A percentile compares a stretch with the other conserved stretches of the same genome.
These are phyloP conservation scores for Tauraco erythrolophus DNA, from an alignment of 2,113 vertebrate species.

Conservation along the genomic window DNA sequence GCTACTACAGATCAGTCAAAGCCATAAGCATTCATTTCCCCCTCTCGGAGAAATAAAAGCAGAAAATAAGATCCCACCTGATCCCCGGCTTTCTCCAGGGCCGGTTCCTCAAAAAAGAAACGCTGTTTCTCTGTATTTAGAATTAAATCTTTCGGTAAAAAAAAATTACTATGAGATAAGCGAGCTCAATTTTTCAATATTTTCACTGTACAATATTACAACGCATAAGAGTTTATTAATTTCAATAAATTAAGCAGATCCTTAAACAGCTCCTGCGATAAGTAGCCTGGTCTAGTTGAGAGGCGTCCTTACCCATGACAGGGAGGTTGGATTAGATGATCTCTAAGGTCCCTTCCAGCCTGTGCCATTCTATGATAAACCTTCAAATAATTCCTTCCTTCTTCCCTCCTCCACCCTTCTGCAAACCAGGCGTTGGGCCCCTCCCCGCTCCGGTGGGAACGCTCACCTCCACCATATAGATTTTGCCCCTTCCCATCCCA, in stretches of 20 bases:
- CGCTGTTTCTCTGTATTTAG: neutral
- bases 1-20: neutral
- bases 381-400: neutral
- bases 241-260: neutral
- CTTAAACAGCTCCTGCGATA: neutral
- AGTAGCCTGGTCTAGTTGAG: too few species aligned
- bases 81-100: neutral
- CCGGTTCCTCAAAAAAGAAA: too few species aligned
- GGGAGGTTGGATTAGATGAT: too few species aligned
- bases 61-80: neutral
- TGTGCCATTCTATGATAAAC: too few species aligned
- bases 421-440: neutral
- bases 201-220: neutral
- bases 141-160: neutral
- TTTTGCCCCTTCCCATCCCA: conserved; percentile 48
- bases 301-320: too few species aligned
- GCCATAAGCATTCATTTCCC: neutral
- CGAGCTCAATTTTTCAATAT: neutral
- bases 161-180: neutral
- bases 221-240: neutral
- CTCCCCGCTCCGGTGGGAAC: neutral
- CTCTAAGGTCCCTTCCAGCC: too few species aligned
- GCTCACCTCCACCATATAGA: neutral
- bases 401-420: neutral
- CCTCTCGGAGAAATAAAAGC: neutral